A percentile compares a stretch with the other conserved stretches of the same genome.
These are phyloP conservation scores for Molothrus ater DNA, from an alignment of 2,797 vertebrate genomes.

Conservation along the genomic window DNA sequence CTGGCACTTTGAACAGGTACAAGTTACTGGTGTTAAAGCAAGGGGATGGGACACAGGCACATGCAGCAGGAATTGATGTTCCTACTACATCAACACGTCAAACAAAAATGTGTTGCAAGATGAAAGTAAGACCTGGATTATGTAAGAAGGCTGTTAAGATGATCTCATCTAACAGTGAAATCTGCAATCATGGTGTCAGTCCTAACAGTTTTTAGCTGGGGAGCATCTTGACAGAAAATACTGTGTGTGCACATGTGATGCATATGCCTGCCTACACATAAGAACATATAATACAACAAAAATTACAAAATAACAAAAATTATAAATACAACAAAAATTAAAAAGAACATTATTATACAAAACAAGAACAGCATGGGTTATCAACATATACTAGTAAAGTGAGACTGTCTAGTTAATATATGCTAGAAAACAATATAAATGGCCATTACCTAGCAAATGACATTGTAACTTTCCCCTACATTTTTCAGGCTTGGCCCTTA, in stretches of 20 bases:
- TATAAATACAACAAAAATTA: not conserved
- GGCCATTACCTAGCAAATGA: not conserved
- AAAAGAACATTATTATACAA: not conserved
- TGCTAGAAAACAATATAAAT: not conserved
- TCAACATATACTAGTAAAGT: not conserved
- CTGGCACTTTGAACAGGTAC: not conserved
- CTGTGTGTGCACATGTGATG: rapidly evolving
- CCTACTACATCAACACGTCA: not conserved
- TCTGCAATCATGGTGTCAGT: not conserved
- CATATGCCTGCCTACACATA: not conserved
- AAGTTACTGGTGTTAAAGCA: not conserved
- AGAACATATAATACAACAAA: not conserved
- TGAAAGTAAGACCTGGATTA: not conserved
- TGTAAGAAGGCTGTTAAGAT: not conserved
- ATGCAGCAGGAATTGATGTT: not conserved
- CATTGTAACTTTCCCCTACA: not conserved
- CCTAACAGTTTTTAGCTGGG: not conserved
- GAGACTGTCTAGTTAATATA: not conserved
- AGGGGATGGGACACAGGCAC: not conserved
- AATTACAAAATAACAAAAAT: no score
- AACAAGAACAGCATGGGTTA: not conserved
- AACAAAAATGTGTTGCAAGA: not conserved
- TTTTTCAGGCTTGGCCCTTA: not conserved
- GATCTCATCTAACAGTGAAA: not conserved
- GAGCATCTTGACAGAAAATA: not conserved